phyloP scores from a whole-genome alignment of 1,140 invertebrate genomes.

The Drosophila ogumai region DNA sequence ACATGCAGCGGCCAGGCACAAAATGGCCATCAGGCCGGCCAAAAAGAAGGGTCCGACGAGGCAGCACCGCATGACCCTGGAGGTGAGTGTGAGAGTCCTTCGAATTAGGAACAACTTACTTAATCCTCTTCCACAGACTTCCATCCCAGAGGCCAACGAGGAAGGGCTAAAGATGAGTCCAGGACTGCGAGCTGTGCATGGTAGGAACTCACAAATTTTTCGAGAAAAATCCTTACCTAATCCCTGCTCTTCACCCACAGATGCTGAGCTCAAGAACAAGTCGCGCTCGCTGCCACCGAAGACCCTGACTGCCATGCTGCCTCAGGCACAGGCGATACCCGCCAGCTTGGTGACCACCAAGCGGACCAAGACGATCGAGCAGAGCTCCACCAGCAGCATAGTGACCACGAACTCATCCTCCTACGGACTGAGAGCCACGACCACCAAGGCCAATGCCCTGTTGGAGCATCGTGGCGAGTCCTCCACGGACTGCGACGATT shows the following conservation, averaged over 20 bases:
- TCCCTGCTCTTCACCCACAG: constrained; percentile 13
- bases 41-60: constrained; percentile 90
- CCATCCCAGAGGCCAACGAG: constrained; percentile 91
- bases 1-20: constrained; percentile 91
- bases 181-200: constrained; percentile 77
- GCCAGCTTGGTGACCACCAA: constrained; percentile 27
- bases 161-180: constrained; percentile 85
- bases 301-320: constrained; percentile 44
- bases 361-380: constrained; percentile 51
- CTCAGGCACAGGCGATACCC: constrained; percentile 15
- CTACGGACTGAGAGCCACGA: constrained; percentile 50
- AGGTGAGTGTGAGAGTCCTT: constrained; percentile 79
- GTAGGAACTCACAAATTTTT: constrained; percentile 16
- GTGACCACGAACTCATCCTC: constrained; percentile 41
- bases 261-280: constrained; percentile 86
- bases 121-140: constrained; percentile 86
- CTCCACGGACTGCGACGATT: constrained; percentile 67
- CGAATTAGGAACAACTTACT: neutral
- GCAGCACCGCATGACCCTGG: constrained; percentile 87
- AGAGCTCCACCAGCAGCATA: constrained; percentile 23
- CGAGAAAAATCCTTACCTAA: neutral
- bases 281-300: constrained; percentile 88
- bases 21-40: constrained; percentile 91
- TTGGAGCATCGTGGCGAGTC: constrained; percentile 63
- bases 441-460: constrained; percentile 47